Evolutionary conservation across 2,113 vertebrate genomes (phyloP), one percentile per base, ranked within the genome.

Genomic region (Xyrauchen texanus): DNA sequence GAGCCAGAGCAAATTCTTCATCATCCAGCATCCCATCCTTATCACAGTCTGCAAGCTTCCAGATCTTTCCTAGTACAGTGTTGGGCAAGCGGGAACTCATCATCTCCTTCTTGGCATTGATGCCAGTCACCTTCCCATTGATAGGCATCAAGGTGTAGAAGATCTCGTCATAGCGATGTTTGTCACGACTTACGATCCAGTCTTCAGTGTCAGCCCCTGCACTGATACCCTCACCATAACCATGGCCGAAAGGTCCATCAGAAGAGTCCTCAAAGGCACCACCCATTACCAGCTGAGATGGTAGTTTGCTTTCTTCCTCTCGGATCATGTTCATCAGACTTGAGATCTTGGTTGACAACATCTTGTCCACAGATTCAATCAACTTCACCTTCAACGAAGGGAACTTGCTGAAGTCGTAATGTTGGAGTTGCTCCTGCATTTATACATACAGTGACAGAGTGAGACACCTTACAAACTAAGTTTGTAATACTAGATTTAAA

Each of bases 101-200:
- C 97, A 98, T 98, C 90, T 99, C 97, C 84, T 95, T 98, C 91
- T 98, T 98, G 82, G 97, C 97, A 0, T 94, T 98, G 91, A 95
- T 93, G 0, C 97, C 97, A 0, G 94, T 94, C 89, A 99, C 95
- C 92, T 96, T 97, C 63, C 97, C 97, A 0, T 98, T 98, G 88
- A 99, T 47, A 4, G 97, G 97, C 45, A 95, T 97, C 60, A 99
- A 90, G 2, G 94, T 96, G 80, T 97, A 98, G 91, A 99, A 99
- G 87, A 99, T 95, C 93, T 99, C 97, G n/a, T 99, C 97, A 0
- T 98, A 99, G 65, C 91, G 87, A 42, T 95, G 96, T 84, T 99
- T 99, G 87, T 99, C 97, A 8, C 94, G 97, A 87, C 91, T 92
- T 78, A 99, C 95, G 5, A 99, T 94, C 97, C 97, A 99, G 79